phyloP scores from a whole-genome alignment of 2,888 invertebrate genomes.

The Heliconius erato region DNA sequence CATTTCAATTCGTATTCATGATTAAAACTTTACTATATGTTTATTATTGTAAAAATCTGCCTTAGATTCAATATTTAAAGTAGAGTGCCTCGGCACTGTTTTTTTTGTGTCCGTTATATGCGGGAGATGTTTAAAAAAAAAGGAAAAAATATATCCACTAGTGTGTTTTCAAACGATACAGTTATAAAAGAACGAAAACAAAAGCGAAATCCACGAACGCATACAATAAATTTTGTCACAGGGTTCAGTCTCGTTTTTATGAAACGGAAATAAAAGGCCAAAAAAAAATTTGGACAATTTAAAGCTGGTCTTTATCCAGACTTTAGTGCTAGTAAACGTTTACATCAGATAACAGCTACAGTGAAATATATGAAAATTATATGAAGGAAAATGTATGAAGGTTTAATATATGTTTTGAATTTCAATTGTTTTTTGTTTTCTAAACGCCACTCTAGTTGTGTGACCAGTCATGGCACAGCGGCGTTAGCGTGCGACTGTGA shows the following conservation, averaged over 20 bases:
- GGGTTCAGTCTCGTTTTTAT: conserved; percentile 23
- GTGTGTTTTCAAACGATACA: conserved; percentile 32
- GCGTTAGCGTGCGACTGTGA: neutral
- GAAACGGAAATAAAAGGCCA: conserved; percentile 10
- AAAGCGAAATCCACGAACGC: conserved; percentile 23
- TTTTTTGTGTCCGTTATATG: too few relatives aligned
- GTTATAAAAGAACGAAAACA: conserved; percentile 26
- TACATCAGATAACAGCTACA: neutral
- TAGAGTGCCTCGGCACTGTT: too few relatives aligned
- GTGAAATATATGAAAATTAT: neutral
- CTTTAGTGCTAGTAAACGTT: conserved; percentile 4
- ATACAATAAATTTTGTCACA: conserved; percentile 36
- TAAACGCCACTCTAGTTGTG: too few relatives aligned
- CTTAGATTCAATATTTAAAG: too few relatives aligned
- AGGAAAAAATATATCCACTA: neutral
- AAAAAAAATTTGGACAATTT: conserved; percentile 11
- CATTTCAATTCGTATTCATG: too few relatives aligned
- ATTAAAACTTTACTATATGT: too few relatives aligned
- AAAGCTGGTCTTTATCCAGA: conserved; percentile 21
- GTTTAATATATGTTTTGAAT: neutral
- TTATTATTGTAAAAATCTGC: too few relatives aligned
- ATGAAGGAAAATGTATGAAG: too few relatives aligned
- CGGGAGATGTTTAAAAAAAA: neutral
- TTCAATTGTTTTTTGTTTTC: too few relatives aligned
- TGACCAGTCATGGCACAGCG: too few relatives aligned